Evolutionary conservation across 2,888 invertebrate species (phyloP).

Genomic region (Carabus problematicus): DNA sequence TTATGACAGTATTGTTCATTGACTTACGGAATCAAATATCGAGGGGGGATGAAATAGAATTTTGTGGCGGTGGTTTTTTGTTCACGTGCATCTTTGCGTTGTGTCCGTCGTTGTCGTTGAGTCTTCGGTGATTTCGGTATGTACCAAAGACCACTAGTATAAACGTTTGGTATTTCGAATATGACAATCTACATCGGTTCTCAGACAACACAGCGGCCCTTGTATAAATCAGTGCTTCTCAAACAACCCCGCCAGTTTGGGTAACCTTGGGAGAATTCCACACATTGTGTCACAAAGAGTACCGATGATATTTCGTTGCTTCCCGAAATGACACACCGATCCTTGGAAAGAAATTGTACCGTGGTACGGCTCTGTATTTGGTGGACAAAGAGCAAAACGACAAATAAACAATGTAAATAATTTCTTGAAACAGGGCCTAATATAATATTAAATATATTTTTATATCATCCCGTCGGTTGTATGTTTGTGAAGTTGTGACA

Average conservation of each 20-base stretch:
- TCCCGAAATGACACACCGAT: no score
- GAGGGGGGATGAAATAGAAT: conserved; percentile 5
- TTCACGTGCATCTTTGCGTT: not conserved
- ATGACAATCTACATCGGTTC: conserved; percentile 37
- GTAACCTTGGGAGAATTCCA: no score
- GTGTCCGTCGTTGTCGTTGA: no score
- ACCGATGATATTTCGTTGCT: no score
- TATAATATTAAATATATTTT: conserved; percentile 37
- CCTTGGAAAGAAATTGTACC: no score
- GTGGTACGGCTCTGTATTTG: no score
- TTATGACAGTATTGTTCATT: conserved; percentile 33
- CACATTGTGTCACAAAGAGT: no score
- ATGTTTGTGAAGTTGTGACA: conserved; percentile 31
- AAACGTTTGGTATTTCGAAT: conserved; percentile 28
- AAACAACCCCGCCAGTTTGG: conserved; percentile 12
- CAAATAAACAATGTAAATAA: no score
- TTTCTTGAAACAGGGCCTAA: conserved; percentile 15
- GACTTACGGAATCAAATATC: conserved; percentile 15
- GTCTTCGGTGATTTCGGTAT: no score
- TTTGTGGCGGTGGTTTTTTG: not conserved
- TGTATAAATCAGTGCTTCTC: conserved; percentile 35
- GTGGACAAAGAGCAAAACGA: no score
- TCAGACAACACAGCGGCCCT: conserved; percentile 32
- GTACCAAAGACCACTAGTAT: no score
- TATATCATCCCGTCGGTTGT: conserved; percentile 23